Conservation (phyloP, 2,113 vertebrate genomes). For the Dinomys branickii region DNA sequence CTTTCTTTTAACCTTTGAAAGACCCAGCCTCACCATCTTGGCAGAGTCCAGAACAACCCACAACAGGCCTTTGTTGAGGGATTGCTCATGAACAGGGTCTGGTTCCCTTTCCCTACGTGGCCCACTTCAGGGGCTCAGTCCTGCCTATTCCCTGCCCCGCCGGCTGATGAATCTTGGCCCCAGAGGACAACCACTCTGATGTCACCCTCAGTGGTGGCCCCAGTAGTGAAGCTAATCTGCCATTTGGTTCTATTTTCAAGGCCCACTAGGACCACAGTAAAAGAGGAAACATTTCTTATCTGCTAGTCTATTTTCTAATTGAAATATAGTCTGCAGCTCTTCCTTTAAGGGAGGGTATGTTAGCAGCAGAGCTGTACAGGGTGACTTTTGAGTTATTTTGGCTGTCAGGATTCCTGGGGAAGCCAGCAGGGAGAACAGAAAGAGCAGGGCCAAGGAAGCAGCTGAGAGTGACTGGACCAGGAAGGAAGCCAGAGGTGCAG, state of each 20-base stretch:
- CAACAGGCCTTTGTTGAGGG: neutral
- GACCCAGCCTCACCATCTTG: neutral
- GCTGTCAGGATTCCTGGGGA: neutral
- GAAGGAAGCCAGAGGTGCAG: neutral
- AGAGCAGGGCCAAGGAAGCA: neutral
- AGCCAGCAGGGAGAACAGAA: neutral
- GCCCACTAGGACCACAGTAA: conserved; percentile 55
- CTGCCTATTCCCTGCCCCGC: neutral
- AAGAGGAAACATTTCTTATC: conserved; percentile 52
- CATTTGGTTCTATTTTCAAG: neutral
- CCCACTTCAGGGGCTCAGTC: neutral
- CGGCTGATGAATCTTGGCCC: neutral
- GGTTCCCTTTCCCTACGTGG: neutral
- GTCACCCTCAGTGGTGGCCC: neutral
- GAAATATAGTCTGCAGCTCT: conserved; percentile 10
- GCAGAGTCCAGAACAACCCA: neutral
- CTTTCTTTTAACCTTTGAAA: neutral
- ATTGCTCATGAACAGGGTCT: neutral
- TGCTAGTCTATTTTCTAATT: conserved; percentile 58
- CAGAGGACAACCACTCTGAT: neutral
- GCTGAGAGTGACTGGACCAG: neutral
- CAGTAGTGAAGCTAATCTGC: conserved; percentile 40
- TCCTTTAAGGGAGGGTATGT: neutral
- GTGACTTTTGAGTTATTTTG: conserved; percentile 6
- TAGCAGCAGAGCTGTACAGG: neutral